Evolutionary conservation across 2,888 invertebrate genomes (phyloP).

Genomic region (Lamproptera curius): DNA sequence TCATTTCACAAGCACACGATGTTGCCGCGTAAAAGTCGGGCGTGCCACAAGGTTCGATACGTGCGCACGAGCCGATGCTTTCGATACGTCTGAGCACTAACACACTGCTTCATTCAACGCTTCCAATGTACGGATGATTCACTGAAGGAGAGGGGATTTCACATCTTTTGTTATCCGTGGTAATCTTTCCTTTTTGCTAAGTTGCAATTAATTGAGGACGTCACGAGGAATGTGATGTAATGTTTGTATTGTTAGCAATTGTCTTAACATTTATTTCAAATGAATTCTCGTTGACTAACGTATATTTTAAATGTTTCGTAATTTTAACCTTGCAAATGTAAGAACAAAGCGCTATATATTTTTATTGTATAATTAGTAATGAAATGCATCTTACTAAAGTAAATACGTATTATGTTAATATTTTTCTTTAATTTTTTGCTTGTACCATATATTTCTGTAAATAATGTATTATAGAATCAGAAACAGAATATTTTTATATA

Average conservation of each 20-base stretch:
- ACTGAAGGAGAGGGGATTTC: slow-evolving; percentile 32
- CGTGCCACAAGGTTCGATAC: slow-evolving; percentile 38
- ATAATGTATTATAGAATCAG: too few relatives aligned
- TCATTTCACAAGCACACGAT: slow-evolving; percentile 43
- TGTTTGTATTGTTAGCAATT: not conserved
- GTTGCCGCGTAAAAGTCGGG: slow-evolving; percentile 27
- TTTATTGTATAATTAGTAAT: too few relatives aligned
- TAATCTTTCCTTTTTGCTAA: slow-evolving; percentile 11
- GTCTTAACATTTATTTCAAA: too few relatives aligned
- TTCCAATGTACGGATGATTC: slow-evolving; percentile 31
- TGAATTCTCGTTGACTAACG: too few relatives aligned
- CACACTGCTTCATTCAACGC: slow-evolving; percentile 7
- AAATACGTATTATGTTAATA: too few relatives aligned
- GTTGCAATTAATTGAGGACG: slow-evolving; percentile 3
- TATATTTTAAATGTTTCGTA: too few relatives aligned
- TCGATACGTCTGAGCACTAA: slow-evolving; percentile 39
- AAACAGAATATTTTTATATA: too few relatives aligned
- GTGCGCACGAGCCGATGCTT: slow-evolving; percentile 52
- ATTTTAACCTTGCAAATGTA: too few relatives aligned
- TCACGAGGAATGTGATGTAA: slow-evolving; percentile 8
- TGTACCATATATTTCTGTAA: too few relatives aligned
- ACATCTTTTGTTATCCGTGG: slow-evolving; percentile 27
- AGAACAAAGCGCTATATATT: too few relatives aligned
- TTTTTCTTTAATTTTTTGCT: too few relatives aligned
- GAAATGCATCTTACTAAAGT: too few relatives aligned